Conservation (phyloP, 2,797 vertebrate genomes). For the Zenarchopterus dispar region DNA sequence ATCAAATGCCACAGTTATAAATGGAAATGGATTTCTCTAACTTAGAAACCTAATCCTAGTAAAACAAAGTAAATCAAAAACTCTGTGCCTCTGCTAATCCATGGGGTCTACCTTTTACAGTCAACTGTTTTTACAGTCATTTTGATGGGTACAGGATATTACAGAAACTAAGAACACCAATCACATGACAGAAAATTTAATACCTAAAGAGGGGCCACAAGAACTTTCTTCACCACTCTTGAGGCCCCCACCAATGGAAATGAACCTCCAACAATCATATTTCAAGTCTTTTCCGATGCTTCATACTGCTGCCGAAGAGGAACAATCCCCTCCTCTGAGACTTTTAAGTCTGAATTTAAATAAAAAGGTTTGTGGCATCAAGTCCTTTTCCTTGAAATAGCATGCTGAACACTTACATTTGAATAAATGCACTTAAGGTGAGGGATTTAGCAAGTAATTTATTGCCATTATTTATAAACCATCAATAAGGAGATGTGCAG, state of each 20-base stretch:
- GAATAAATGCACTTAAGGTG: neutral
- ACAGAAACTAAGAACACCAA: neutral
- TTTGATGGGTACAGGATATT: constrained; percentile 22
- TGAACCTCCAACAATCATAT: constrained; percentile 31
- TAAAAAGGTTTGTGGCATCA: neutral
- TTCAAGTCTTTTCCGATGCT: constrained; percentile 21
- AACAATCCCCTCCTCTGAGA: constrained; percentile 12
- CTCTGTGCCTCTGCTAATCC: constrained; percentile 3
- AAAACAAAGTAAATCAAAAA: constrained; percentile 26
- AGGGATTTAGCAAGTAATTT: neutral
- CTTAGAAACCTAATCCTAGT: constrained; percentile 1
- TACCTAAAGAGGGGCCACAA: no score
- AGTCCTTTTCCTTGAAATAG: no score
- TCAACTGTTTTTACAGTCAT: constrained; percentile 3
- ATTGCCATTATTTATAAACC: no score
- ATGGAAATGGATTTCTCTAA: constrained; percentile 4
- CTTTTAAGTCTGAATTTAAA: neutral
- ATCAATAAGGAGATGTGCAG: no score
- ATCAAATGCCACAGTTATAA: constrained; percentile 11
- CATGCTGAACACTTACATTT: neutral
- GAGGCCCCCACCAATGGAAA: constrained; percentile 25
- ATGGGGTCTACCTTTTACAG: neutral
- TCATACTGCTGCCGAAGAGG: neutral
- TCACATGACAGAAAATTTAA: no score
- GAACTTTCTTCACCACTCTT: constrained; percentile 1